Base-by-base conservation (phyloP, 1,140 invertebrate species). In the Achatina immaculata region DNA sequence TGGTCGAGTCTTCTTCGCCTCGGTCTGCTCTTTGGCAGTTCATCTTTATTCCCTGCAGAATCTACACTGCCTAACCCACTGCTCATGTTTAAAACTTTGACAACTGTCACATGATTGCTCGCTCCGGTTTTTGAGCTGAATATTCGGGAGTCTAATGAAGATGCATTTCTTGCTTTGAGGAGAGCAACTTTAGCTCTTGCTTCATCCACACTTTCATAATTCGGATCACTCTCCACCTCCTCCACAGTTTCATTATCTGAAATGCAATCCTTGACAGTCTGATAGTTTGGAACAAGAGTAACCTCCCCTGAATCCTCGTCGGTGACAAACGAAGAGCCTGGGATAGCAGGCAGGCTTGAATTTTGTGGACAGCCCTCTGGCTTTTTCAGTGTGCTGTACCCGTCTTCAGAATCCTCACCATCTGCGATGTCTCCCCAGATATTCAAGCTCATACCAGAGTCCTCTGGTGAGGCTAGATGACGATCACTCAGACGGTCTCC, bases 151-250 rank as follows among this genome's bases (percentile, higher is more conserved):
- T n/a, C 36, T 38, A 48, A 16, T 42, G 58, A 34, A 16, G 24
- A 0, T 9, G 21, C 45, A 31, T 78, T 38, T 62, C 24, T 36
- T 14, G 82, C 71, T 16, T 43, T 51, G 0, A 71, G 71, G 45
- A 24, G 77, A 21, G 62, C 77, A 28, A 74, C 51, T 81, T 83
- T 84, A 2, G 87, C 83, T 80, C 83, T 78, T 1, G 83, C 83
- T 71, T 88, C 87, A 42, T 88, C 86, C 21, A 88, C 87, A 65
- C 85, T 87, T 76, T 88, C 87, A 51, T 88, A 88, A 69, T 88
- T 86, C 1, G 87, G 87, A 78, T 88, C 87, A 51, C 84, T 84
- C 43, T 86, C 85, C 11, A 43, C 58, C 34, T 87, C 85, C n/a
- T 74, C 48, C 11, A 71, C n/a, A 16, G 31, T 6, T 21, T 74